phyloP scores from a whole-genome alignment of 1,140 invertebrate species.

The Nautilus pompilius region DNA sequence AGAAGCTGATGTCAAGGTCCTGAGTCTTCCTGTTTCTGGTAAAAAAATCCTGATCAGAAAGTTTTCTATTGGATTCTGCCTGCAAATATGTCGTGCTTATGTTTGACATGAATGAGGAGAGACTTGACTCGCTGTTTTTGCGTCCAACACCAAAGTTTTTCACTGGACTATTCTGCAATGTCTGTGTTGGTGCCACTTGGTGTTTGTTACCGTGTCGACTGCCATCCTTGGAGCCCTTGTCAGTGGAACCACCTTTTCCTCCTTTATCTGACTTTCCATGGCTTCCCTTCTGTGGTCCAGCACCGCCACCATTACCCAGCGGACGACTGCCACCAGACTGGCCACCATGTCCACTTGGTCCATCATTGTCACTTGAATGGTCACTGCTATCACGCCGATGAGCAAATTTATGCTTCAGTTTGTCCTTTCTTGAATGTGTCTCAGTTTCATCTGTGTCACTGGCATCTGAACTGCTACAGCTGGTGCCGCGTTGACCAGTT shows the following conservation, averaged over 20 bases:
- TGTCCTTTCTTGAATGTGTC: conserved; percentile 74
- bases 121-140: neutral
- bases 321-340: conserved; percentile 23
- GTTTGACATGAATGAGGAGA: neutral
- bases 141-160: neutral
- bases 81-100: neutral
- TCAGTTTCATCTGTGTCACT: conserved; percentile 84
- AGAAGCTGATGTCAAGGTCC: conserved; percentile 10
- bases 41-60: neutral
- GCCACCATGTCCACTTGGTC: conserved; percentile 27
- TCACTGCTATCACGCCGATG: conserved; percentile 52
- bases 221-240: conserved; percentile 10
- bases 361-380: conserved; percentile 54
- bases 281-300: neutral
- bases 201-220: neutral
- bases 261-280: conserved; percentile 5
- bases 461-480: conserved; percentile 84
- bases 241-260: conserved; percentile 4
- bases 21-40: conserved; percentile 7
- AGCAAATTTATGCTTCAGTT: conserved; percentile 60
- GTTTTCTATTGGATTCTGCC: conserved; percentile 4
- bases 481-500: conserved; percentile 75
- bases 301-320: conserved; percentile 18
- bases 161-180: neutral
- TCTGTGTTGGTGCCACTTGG: neutral